Evolutionary conservation across 2,797 vertebrate genomes (phyloP).

Genomic region (Rhabdophis nuchalis): DNA sequence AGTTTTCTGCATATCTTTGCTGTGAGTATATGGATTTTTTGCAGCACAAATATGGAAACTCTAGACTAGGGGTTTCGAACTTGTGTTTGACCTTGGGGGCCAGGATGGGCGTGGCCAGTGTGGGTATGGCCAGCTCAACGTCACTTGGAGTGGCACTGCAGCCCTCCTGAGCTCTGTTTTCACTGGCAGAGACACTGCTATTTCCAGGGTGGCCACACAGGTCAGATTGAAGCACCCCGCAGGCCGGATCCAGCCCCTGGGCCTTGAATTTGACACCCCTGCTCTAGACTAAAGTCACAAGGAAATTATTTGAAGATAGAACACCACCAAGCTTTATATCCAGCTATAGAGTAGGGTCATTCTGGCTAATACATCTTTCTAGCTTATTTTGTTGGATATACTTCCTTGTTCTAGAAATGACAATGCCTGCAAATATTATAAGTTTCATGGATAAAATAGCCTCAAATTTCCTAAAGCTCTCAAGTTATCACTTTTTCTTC

Average conservation of each 20-base stretch:
- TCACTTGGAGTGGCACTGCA: too few species aligned
- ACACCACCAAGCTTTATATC: background rate
- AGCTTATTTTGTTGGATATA: background rate
- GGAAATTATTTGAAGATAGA: background rate
- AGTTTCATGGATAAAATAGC: background rate
- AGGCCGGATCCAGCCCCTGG: too few species aligned
- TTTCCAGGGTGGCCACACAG: too few species aligned
- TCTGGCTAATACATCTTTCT: background rate
- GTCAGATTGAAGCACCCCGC: too few species aligned
- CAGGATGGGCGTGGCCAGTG: too few species aligned
- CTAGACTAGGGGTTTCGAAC: too few species aligned
- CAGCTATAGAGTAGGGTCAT: background rate
- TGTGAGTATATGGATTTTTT: background rate
- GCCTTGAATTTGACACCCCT: too few species aligned
- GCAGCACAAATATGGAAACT: background rate
- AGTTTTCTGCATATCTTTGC: background rate
- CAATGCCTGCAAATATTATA: background rate
- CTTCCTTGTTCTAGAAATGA: background rate
- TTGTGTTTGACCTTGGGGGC: too few species aligned
- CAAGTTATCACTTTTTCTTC: background rate
- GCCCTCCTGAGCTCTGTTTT: too few species aligned
- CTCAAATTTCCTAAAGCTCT: background rate
- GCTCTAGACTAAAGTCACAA: background rate
- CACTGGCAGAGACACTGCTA: too few species aligned
- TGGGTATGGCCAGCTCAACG: too few species aligned